Evolutionary conservation across 2,113 vertebrate species (phyloP), one percentile per base, ranked within the genome.

Genomic region (Lasiurus cinereus): DNA sequence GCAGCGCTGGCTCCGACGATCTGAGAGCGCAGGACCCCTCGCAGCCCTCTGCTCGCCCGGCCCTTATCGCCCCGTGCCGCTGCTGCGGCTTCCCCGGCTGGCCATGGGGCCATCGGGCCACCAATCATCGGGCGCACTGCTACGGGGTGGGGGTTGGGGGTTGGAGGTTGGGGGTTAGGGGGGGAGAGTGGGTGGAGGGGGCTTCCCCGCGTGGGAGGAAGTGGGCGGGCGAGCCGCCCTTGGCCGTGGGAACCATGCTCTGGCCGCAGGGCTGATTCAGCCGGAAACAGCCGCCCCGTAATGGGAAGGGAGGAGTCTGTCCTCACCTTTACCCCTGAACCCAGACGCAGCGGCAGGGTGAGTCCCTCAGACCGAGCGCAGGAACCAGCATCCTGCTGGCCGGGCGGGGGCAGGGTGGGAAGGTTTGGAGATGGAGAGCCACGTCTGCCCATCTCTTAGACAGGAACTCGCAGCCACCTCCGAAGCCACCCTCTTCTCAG

Each of bases 371-470:
- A 15, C 10, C 0, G 0, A n/a, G 54, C 7, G 0, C 9, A 3
- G 39, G 27, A 59, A 19, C 29, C 56, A 16, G 79, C 83, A 36
- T 64, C 59, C 29, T 31, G 29, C 31, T 52, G 1, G 1, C 4
- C 10, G 12, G 29, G 36, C 0, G 0, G 27, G 66, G 29, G 39
- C 5, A 0, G 7, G 27, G 29, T 8, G 1, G 43, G 27, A 0
- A 8, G 11, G 1, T 27, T 43, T 52, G 76, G 24, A 29, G 27
- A 36, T 67, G 39, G 70, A n/a, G 8, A 19, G 56, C 64, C 50
- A 36, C 12, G 21, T 15, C 24, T 78, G 39, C 50, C 1, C 1
- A 0, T 24, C 16, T 33, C 13, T 22, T n/a, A 6, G 36, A 76
- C 46, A 19, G 27, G 36, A 14, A 50, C 29, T 62, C 64, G 21